Base-by-base conservation (phyloP, 2,888 invertebrate genomes). In the Thereva nobilitata region DNA sequence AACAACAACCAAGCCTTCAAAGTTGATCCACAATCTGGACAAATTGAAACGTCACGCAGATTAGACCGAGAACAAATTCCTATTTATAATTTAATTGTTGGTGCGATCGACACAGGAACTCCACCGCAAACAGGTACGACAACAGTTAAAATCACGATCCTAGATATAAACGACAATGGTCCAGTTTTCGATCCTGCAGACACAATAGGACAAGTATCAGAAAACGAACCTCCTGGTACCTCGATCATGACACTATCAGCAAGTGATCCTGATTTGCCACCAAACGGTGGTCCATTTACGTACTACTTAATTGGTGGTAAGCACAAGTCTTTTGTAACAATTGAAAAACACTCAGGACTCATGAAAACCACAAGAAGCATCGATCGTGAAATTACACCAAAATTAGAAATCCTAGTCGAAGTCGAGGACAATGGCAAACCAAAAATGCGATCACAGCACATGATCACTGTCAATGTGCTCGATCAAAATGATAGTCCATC, bases 401-500 rank as follows among this genome's bases (percentile, higher is more conserved):
- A 86, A 71, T 82, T 95, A 70, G 87, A 90, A 76, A 83, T 94
- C 23, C 77, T 88, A 52, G 88, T 97, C 63, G 89, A 94, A 80
- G 93, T 95, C 4, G 91, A 91, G 80, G 96, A 97, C 76, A 93
- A 91, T 75, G 95, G 95, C 0, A 85, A 84, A 42, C 95, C 95
- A 0, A 87, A 87, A 71, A 90, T 92, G 89, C 88, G 87, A 73
- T 91, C 93, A 0, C 90, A 91, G 72, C 91, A 92, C 76, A 85
- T 86, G 6, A 84, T 96, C 63, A 85, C 84, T 35, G 86, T 95
- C 10, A 86, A 88, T 69, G 87, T 97, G 3, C 79, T 90, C 10
- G 96, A 97, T 79, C 89, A 92, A 78, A 97, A 97, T 78, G 96
- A 97, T 75, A 93, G 91, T 76, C 93, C 95, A 10, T 95, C 94